Conservation (phyloP, 2,113 vertebrate species). For the Micronisus gabar region DNA sequence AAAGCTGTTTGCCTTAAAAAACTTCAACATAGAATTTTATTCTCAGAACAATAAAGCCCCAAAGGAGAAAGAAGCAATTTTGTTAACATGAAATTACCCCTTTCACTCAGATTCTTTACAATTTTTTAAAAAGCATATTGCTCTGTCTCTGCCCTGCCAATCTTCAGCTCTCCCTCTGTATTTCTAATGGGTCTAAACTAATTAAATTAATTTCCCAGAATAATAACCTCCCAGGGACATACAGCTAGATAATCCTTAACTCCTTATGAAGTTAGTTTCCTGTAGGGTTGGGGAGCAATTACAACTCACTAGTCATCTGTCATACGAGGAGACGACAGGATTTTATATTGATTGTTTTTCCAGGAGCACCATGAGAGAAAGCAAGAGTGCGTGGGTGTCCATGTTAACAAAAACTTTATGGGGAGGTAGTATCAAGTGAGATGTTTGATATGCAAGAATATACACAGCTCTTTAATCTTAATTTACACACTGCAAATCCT, state of each 20-base stretch:
- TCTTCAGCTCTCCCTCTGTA: slow-evolving; percentile 35
- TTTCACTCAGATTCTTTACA: neutral
- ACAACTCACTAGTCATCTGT: slow-evolving; percentile 57
- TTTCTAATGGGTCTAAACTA: slow-evolving; percentile 63
- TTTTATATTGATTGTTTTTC: neutral
- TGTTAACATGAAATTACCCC: neutral
- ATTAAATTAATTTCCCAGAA: slow-evolving; percentile 75
- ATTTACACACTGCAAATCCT: neutral
- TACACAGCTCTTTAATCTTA: neutral
- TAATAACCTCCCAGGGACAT: slow-evolving; percentile 64
- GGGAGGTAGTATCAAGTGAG: neutral
- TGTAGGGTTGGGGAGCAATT: slow-evolving; percentile 66
- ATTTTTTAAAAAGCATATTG: neutral
- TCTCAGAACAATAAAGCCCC: neutral
- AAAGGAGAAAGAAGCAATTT: neutral
- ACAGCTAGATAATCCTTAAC: slow-evolving; percentile 52
- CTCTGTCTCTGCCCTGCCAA: slow-evolving; percentile 21
- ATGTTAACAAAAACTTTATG: neutral
- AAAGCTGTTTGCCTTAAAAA: slow-evolving; percentile 10
- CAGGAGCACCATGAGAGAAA: neutral
- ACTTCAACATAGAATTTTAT: neutral
- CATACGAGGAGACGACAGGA: neutral
- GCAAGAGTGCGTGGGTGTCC: neutral
- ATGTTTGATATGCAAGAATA: neutral
- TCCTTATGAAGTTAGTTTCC: slow-evolving; percentile 46